Base-by-base conservation (phyloP, 92 coral and sea anemone species). In the Siderastrea siderea region DNA sequence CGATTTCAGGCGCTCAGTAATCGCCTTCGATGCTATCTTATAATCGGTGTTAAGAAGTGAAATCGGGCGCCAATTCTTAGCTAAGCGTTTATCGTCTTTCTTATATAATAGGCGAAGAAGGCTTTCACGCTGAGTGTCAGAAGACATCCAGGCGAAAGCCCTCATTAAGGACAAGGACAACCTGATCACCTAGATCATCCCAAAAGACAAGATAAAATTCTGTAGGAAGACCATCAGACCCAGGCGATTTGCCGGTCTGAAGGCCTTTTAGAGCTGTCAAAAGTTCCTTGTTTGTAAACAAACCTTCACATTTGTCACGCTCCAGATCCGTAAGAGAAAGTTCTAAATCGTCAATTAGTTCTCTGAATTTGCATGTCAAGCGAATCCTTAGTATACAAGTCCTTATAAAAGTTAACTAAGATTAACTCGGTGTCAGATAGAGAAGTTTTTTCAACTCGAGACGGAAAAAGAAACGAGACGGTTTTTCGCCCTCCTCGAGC, bases 401-500 rank as follows among this genome's bases (percentile, higher is more conserved):
- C 11, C 3, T 64, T 17, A 9, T 79, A 79, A 63, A 79, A 79
- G 7, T 62, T 7, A 10, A 52, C 48, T 4, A 79, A 12, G n/a
- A 79, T 79, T 1, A 5, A 1, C 49, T 79, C 83, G 0, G 48
- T 1, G 50, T 79, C 72, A 0, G 5, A 16, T 4, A 45, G 83
- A 0, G 73, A 46, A 1, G 47, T 5, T n/a, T 16, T 47, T 4
- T 62, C 72, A 1, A 2, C 17, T 79, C 83, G 2, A 47, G 72
- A 0, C 73, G 83, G 10, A 79, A 79, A 12, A 79, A 79, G 14
- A 6, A 79, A 1, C 74, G 73, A 2, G 83, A 63, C 1, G 83
- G 73, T 9, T 79, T 79, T 13, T 82, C 79, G 15, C 87, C 87
- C 7, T 82, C 79, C 14, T 82, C 87, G 0, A 71, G 1, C 87